Evolutionary conservation across 2,797 vertebrate genomes (phyloP), one percentile per base, ranked within the genome.

Genomic region (Anabacerthia variegaticeps): DNA sequence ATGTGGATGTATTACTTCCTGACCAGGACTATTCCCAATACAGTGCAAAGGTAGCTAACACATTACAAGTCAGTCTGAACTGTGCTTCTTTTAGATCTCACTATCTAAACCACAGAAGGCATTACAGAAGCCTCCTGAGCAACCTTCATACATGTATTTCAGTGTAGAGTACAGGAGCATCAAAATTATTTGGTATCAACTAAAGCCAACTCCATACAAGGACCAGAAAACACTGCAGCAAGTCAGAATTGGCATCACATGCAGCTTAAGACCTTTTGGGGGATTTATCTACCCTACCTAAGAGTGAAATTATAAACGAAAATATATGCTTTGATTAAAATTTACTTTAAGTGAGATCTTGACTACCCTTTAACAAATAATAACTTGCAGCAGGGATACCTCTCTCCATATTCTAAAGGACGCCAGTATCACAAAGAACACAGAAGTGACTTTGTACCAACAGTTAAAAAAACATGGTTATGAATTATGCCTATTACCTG

Each of bases 31-130:
- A 58, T 14, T 69, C 52, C 24, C 20, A 63, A 2, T 14, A 24
- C 30, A 86, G 12, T 0, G 2, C 18, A 24, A 74, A 63, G 24
- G 58, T 0, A 55, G 30, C 11, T 0, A 28, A 71, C 2, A 1
- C 1, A 0, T 52, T 52, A 34, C 26, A 88, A 9, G 13, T 61
- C 49, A 36, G 18, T 12, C 36, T 21, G 26, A 61, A 52, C 2
- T n/a, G 26, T 51, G 56, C 23, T 61, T 44, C 48, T 81, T 87
- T 91, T 13, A 51, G n/a, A 59, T 12, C 56, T 66, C 39, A 26
- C 51, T n/a, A 11, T n/a, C 21, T 8, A 0, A 12, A 51, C 9
- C n/a, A 32, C 20, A n/a, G 51, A 23, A 62, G 23, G 16, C 19
- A 30, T 26, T 58, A 56, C 12, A 55, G 43, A 41, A 87, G 12